Conservation (phyloP, 2,113 vertebrate species). For the Coptodon bakossiorum region DNA sequence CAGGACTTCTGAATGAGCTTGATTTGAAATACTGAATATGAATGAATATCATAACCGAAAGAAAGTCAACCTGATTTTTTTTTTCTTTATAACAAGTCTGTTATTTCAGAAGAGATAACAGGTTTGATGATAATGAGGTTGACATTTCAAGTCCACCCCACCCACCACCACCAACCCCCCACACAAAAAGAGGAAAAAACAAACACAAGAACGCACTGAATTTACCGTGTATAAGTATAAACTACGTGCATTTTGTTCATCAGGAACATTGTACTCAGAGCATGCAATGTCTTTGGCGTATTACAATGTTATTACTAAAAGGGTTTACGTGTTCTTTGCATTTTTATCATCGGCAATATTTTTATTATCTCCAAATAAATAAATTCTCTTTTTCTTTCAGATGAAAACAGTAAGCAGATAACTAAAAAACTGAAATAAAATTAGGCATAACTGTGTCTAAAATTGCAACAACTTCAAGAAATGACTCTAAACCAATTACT, state of each 20-base stretch:
- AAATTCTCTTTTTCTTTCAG: not conserved
- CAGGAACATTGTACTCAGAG: not conserved
- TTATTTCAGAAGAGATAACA: not conserved
- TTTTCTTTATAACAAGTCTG: not conserved
- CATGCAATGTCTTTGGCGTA: not conserved
- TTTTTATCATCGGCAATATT: not conserved
- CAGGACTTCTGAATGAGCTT: not conserved
- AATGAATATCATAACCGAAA: not conserved
- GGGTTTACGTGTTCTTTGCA: not conserved
- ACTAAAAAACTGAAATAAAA: not conserved
- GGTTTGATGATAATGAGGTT: not conserved
- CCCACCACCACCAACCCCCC: not conserved
- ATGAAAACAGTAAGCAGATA: not conserved
- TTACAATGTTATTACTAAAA: not conserved
- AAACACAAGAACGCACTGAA: not conserved
- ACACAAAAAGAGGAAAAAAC: not conserved
- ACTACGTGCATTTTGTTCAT: not conserved
- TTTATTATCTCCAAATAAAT: not conserved
- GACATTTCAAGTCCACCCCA: not conserved
- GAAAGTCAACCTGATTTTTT: not conserved
- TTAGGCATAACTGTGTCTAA: not conserved
- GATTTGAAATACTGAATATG: not conserved
- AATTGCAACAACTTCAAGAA: constrained; percentile 16
- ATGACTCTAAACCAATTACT: constrained; percentile 48
- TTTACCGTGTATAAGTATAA: fast-evolving